Conservation (phyloP, 2,888 invertebrate species). For the Drosophila rellima region DNA sequence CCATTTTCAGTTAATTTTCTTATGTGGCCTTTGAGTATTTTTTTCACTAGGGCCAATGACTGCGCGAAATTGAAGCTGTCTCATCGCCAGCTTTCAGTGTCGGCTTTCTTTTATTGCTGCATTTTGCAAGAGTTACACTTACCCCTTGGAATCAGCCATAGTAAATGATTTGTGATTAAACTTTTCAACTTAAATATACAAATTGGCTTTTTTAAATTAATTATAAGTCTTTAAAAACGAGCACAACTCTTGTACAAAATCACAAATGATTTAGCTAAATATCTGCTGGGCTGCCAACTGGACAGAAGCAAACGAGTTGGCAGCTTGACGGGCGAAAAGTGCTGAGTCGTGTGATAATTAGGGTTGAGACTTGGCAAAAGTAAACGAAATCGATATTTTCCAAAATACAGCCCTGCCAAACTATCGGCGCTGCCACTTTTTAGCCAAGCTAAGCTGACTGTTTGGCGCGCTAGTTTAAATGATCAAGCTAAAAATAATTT, state of each 20-base stretch:
- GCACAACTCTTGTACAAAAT: slow-evolving; percentile 60
- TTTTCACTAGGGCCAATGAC: slow-evolving; percentile 72
- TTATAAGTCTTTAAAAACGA: slow-evolving; percentile 44
- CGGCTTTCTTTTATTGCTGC: slow-evolving; percentile 64
- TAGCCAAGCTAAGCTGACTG: neutral
- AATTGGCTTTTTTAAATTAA: slow-evolving; percentile 41
- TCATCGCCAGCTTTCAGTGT: slow-evolving; percentile 54
- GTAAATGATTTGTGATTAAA: slow-evolving; percentile 59
- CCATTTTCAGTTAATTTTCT: slow-evolving; percentile 41
- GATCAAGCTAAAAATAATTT: neutral
- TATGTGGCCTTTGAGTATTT: slow-evolving; percentile 68
- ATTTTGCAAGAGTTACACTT: slow-evolving; percentile 65
- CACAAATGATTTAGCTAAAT: slow-evolving; percentile 64
- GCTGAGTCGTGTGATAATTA: slow-evolving; percentile 65
- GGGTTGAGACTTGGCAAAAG: slow-evolving; percentile 28
- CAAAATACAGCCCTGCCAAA: slow-evolving; percentile 1
- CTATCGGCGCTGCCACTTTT: slow-evolving; percentile 16
- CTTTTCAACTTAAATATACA: slow-evolving; percentile 69
- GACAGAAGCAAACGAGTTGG: slow-evolving; percentile 41
- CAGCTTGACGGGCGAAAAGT: slow-evolving; percentile 51
- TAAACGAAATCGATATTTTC: slow-evolving; percentile 33
- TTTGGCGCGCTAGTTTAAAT: slow-evolving; percentile 17
- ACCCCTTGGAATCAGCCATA: slow-evolving; percentile 86
- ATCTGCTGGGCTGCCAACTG: slow-evolving; percentile 54
- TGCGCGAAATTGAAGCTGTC: slow-evolving; percentile 80